These are phyloP conservation scores for Zosterops japonicus DNA, from an alignment of 2,113 vertebrate species.

Conservation along the genomic window DNA sequence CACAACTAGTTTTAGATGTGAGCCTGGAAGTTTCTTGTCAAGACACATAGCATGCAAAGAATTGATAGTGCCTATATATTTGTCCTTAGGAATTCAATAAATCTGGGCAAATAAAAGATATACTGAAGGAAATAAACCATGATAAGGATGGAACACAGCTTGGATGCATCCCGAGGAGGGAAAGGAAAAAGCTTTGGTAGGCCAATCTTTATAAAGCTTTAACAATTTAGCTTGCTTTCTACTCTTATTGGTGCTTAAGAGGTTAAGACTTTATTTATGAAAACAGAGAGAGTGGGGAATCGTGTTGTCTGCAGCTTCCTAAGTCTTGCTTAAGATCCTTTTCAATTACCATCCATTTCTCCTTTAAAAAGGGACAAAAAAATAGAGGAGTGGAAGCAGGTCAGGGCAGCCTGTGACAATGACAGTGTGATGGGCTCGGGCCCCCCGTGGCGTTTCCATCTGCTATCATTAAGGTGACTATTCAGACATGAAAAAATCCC, in stretches of 20 bases:
- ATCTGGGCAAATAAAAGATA: constrained; percentile 3
- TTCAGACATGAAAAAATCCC: constrained; percentile 91
- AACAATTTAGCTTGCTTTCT: constrained; percentile 66
- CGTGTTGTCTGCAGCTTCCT: constrained; percentile 76
- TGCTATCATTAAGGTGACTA: constrained; percentile 95
- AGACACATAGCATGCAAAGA: not conserved
- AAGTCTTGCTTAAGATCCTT: constrained; percentile 86
- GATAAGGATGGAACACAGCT: not conserved
- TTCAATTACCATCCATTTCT: constrained; percentile 89
- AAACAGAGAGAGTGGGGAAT: constrained; percentile 72
- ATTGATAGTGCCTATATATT: not conserved
- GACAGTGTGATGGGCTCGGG: constrained; percentile 85
- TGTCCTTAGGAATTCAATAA: not conserved
- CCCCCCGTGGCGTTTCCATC: constrained; percentile 87
- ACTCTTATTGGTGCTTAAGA: constrained; percentile 73
- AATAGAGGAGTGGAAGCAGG: constrained; percentile 81
- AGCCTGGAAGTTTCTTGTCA: not conserved
- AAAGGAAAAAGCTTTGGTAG: constrained; percentile 13
- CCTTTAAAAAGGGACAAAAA: constrained; percentile 84
- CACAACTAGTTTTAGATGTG: not conserved
- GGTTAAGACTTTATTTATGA: constrained; percentile 82
- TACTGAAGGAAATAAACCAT: constrained; percentile 23
- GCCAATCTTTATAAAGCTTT: constrained; percentile 53
- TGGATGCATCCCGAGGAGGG: not conserved
- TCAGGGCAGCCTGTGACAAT: constrained; percentile 85